Base-by-base conservation (phyloP, 1,140 invertebrate genomes). In the Sipha flava region DNA sequence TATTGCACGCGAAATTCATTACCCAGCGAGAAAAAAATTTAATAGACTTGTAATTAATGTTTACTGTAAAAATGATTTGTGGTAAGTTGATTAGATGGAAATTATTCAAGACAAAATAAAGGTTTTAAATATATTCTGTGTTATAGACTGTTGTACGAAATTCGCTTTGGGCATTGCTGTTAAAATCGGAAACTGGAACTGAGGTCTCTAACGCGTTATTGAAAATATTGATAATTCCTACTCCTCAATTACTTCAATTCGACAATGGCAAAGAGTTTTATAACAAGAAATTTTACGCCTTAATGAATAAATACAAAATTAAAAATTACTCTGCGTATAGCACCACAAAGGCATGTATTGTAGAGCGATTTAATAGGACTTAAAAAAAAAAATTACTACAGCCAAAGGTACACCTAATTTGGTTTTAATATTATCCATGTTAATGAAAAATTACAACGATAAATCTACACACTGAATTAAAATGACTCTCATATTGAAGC, bases 171-270 rank as follows among this genome's bases (percentile, higher is more conserved):
- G 84, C 84, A 29, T 40, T 84, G 26, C 84, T 86, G 6, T 29
- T 88, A 40, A 87, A 87, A 85, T 84, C 80, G 14, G 88, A 89
- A 84, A 86, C 77, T 72, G 85, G 81, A 66, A 80, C 80, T 81
- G 81, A 84, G 54, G 82, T 85, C 5, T 81, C 80, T 9, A 79
- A 72, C 26, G 84, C 83, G 21, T 83, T 86, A 82, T 40, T 81
- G 34, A 54, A 64, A 21, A 79, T 82, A 23, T 29, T 82, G 34
- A 77, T 18, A 2, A 59, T 72, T 14, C 37, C 23, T 9, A 9
- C 26, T 1, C 29, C 26, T 54, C 37, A 52, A 18, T n/a, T 54
- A 9, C 18, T 77, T 2, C 47, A 54, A 18, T 1, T 37, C 5
- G 49, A 77, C 21, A 29, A 52, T 6, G 70, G 70, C 4, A 37